Evolutionary conservation across 2,888 invertebrate species (phyloP).

Genomic region (Amaurobius ferox): DNA sequence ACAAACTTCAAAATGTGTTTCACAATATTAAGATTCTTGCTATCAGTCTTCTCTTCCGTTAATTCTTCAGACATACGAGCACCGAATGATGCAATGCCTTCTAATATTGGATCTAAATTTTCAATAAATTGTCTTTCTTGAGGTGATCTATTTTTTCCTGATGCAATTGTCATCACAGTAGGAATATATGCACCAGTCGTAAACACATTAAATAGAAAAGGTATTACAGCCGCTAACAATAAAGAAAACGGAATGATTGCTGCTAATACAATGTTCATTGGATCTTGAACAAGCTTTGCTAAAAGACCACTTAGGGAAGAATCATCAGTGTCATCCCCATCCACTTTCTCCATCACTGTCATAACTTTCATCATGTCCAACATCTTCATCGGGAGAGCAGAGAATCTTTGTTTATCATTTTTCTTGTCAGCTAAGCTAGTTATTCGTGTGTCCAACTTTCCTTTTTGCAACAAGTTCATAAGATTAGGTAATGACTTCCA

Average conservation of each 20-base stretch:
- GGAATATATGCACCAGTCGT: conserved; percentile 33
- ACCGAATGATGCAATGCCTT: conserved; percentile 32
- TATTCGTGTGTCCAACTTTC: not conserved
- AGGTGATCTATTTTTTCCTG: not conserved
- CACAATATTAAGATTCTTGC: conserved; percentile 28
- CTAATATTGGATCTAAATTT: conserved; percentile 30
- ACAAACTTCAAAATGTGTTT: conserved; percentile 23
- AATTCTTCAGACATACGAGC: conserved; percentile 24
- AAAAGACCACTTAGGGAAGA: conserved; percentile 2
- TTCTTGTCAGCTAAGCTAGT: not conserved
- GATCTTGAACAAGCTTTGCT: conserved; percentile 32
- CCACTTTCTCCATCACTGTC: conserved; percentile 12
- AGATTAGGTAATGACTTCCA: conserved; percentile 34
- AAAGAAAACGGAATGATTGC: conserved; percentile 53
- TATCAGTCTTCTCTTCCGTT: conserved; percentile 12
- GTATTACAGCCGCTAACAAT: conserved; percentile 44
- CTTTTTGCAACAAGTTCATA: conserved; percentile 28
- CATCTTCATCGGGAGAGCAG: conserved; percentile 19
- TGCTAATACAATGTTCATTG: conserved; percentile 28
- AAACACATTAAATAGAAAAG: conserved; percentile 33
- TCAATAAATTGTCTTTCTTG: not conserved
- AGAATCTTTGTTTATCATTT: not conserved
- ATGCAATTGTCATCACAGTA: not conserved
- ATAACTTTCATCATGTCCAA: conserved; percentile 33
- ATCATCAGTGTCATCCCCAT: not conserved